These are phyloP conservation scores for Hydractinia symbiolongicarpus DNA, from an alignment of 30 jellyfish, hydroid and myxozoan species.

Conservation along the genomic window DNA sequence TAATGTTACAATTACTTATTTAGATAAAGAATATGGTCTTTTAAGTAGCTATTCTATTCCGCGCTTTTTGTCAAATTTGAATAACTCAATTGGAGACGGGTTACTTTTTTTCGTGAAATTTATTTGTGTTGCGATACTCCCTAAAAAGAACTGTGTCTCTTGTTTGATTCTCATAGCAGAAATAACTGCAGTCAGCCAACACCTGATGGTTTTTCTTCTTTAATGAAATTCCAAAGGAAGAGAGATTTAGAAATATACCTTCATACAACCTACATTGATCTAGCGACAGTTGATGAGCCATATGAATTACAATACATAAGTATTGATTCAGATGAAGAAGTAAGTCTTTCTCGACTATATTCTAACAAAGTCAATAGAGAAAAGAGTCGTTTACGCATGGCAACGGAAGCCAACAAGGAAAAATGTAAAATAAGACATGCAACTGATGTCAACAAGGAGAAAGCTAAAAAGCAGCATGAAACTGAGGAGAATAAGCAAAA, in stretches of 20 bases:
- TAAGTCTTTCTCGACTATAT: too few species aligned
- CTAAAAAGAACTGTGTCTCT: neutral
- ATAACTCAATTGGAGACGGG: neutral
- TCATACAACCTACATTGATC: neutral
- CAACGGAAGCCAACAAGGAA: too few species aligned
- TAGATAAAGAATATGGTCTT: too few species aligned
- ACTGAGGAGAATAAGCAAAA: neutral
- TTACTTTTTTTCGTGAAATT: neutral
- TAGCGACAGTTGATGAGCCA: neutral
- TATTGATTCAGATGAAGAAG: too few species aligned
- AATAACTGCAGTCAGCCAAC: neutral
- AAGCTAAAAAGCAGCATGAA: neutral
- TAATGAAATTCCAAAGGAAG: neutral
- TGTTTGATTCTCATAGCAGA: conserved; percentile 1
- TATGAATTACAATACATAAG: neutral
- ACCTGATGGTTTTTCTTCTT: neutral
- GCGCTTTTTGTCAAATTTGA: neutral
- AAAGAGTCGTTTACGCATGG: too few species aligned
- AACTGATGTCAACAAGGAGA: neutral
- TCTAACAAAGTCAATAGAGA: too few species aligned
- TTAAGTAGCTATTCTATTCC: neutral
- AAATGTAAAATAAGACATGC: neutral
- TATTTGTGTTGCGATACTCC: neutral
- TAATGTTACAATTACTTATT: too few species aligned
- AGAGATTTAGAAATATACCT: neutral